Percentiles rank a stretch among this genome's conserved stretches.
Conservation (phyloP, 64 coral and sea anemone genomes). For the Actinia equina region DNA sequence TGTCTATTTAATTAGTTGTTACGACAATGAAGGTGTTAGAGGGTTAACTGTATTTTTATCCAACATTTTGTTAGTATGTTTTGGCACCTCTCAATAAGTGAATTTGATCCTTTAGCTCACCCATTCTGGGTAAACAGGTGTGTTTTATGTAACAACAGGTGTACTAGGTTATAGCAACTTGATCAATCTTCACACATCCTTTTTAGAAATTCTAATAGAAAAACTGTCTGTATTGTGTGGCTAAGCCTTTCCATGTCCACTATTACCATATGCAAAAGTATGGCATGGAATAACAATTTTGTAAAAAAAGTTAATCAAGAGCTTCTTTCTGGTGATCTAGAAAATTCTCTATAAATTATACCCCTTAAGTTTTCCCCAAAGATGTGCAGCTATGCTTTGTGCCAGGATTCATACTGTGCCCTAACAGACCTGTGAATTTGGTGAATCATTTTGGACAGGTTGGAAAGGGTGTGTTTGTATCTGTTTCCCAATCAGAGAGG, state of each 20-base stretch:
- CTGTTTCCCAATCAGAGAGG: constrained; percentile 6
- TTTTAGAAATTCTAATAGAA: not conserved
- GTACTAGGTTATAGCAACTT: not conserved
- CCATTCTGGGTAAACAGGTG: not conserved
- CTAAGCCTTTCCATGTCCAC: not conserved
- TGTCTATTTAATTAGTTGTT: not conserved
- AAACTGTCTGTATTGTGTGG: not conserved
- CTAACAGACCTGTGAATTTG: constrained; percentile 13
- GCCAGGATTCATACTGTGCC: not conserved
- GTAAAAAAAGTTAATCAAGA: not conserved
- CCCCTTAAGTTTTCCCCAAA: not conserved
- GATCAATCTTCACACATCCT: not conserved
- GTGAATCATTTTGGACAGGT: constrained; percentile 18
- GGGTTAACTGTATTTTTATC: not conserved
- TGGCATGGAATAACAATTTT: not conserved
- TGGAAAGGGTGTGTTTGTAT: constrained; percentile 7
- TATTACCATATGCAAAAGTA: not conserved
- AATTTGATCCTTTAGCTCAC: not conserved
- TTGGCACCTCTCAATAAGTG: not conserved
- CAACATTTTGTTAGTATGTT: not conserved
- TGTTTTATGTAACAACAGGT: not conserved
- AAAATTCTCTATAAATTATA: not conserved
- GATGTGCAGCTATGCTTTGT: constrained; percentile 4
- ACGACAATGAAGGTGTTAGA: not conserved
- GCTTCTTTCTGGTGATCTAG: not conserved